Base-by-base conservation (phyloP, 2,113 vertebrate species). In the Datnioides undecimradiatus region DNA sequence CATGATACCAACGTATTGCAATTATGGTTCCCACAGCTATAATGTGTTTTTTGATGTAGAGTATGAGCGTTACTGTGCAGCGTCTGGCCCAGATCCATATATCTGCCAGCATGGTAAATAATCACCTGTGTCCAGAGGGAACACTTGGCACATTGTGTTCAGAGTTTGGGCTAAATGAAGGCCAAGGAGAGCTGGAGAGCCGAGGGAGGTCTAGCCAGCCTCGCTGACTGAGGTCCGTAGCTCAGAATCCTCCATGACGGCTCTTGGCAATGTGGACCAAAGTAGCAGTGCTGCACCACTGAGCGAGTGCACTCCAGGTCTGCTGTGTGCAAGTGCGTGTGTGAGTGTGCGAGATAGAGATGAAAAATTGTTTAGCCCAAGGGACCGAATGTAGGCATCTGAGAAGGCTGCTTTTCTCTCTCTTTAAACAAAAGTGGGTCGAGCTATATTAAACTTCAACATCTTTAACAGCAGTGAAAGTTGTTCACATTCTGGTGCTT, bases 371-470 rank as follows among this genome's bases (percentile, higher is more conserved):
- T 40, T 66, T 60, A 5, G 67, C 84, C 74, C 74, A 73, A 33
- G 80, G 79, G 75, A 87, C 31, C 31, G 54, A 83, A 75, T 80
- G 79, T 68, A 79, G 81, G 64, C 59, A 79, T 74, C 83, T 76
- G 76, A 88, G 81, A 84, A 75, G 49, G 45, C 82, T 55, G 69
- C 71, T 73, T 88, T 72, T 77, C 66, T 76, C 46, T 76, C 58
- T 73, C 27, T 78, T 87, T 64, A 70, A 87, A 78, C 84, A 85
- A 83, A 93, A 92, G 76, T 92, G 83, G 90, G 91, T 89, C 92
- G 80, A 55, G 80, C 74, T 87, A 84, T 84, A 87, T 85, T 88
- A 87, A 86, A 91, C 66, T 80, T 84, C 66, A 59, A 51, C 62
- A 78, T 72, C 46, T 91, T 84, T 14, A 79, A 40, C 60, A 76